Base-by-base conservation (phyloP, 2,888 invertebrate genomes). In the Amphipoea oculea region DNA sequence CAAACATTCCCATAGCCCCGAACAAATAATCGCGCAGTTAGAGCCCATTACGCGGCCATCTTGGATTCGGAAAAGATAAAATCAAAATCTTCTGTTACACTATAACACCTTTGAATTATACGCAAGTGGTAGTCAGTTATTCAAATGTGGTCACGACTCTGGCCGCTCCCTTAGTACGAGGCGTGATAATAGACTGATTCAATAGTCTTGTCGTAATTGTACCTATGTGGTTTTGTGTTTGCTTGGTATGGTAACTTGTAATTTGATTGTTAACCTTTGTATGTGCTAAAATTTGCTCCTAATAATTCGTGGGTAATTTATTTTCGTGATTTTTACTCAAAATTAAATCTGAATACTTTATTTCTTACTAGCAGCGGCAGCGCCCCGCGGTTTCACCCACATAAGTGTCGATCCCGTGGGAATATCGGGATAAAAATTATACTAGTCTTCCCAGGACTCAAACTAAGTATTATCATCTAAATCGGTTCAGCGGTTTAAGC, bases 111-210 rank as follows among this genome's bases (percentile, higher is more conserved):
- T 74, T 68, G 60, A 57, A 83, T 75, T 77, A 79, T 60, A 57
- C 67, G 67, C 83, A 84, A 75, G 74, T 84, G n/a, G 86, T 84
- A 84, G 87, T 91, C 86, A 83, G 85, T 40, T 87, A 90, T 91
- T 91, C 90, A 91, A 88, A 91, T 90, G 79, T 29, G 65, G 83
- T 89, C 91, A 90, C 91, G 91, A 81, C 45, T 84, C 76, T 77
- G 67, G 68, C 83, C 82, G 73, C 80, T 74, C 87, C 80, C 76
- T 63, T 77, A 36, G 17, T 67, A 54, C 66, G 42, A 83, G 85
- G 90, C 87, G 90, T 87, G 89, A 89, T 89, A 90, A 89, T 90
- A 76, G 62, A 63, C 63, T 77, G 81, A 84, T 77, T 78, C 83
- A 76, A 83, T 87, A 76, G 81, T 85, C 78, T 73, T 40, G 12